Base-by-base conservation (phyloP, 2,797 vertebrate species). In the Lepus oiostolus region DNA sequence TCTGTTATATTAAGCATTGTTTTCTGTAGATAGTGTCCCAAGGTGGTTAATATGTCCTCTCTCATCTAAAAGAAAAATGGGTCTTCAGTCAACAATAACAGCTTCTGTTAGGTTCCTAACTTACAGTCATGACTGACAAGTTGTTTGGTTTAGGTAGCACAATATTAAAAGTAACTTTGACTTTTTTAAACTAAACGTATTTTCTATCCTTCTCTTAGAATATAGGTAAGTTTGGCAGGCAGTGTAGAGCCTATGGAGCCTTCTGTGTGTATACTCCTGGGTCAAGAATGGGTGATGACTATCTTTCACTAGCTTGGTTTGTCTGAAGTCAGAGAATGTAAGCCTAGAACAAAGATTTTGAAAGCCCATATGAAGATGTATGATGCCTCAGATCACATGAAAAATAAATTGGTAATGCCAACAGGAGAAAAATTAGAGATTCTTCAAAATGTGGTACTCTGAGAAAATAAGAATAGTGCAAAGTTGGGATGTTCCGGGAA, bases 221-320 rank as follows among this genome's bases (percentile, higher is more conserved):
- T 42, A 47, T 24, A 79, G 68, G 62, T 24, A 93, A 38, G 8
- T 65, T 80, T 85, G 47, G 76, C 42, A 38, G 32, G 42, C 16
- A 38, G 32, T 10, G 8, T 35, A 21, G 76, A 81, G 8, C 22
- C 42, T 17, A 63, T 13, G 38, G 30, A 35, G 17, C 9, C 58
- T 76, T 76, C 62, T 67, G 30, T 70, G 94, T 96, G 92, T 97
- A 38, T 85, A 93, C 90, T 92, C 88, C 96, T 97, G 95, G 97
- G 95, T 95, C 98, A 97, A 97, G 95, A 97, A 97, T 99, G 99
- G 98, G 98, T 98, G 98, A 98, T 98, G 98, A 98, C 98, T 99
- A 97, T 98, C 98, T 99, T 98, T 98, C 98, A 97, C 98, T 98
- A 98, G 98, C 98, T 99, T 98, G 98, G 98, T 98, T 98, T 99